Evolutionary conservation across 2,113 vertebrate species (phyloP).

Genomic region (Riparia riparia): DNA sequence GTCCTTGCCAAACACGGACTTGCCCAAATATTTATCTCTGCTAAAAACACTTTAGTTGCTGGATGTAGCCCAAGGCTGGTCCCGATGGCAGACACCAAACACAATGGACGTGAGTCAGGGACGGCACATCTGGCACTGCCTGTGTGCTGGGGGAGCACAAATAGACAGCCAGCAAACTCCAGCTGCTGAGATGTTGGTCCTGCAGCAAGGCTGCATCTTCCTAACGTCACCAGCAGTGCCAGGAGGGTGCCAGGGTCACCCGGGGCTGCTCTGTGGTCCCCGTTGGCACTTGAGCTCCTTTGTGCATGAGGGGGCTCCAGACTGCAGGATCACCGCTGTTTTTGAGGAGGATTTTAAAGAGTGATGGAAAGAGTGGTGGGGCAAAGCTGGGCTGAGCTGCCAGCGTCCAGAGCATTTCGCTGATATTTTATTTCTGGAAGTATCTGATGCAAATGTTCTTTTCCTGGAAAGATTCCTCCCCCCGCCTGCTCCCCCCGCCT

Average conservation of each 20-base stretch:
- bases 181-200: slow-evolving; percentile 4
- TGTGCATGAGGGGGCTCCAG: not conserved
- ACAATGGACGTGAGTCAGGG: not conserved
- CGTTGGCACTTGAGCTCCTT: rapidly evolving
- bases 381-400: not conserved
- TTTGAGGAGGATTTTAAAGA: not conserved
- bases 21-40: slow-evolving; percentile 19
- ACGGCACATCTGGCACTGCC: slow-evolving; percentile 37
- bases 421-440: slow-evolving; percentile 57
- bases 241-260: not conserved
- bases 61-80: not conserved
- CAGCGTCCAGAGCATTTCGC: not conserved
- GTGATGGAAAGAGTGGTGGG: not conserved
- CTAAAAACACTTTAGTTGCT: not conserved
- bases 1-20: not conserved
- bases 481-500: not conserved
- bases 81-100: slow-evolving; percentile 5
- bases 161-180: not conserved
- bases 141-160: not conserved
- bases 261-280: not conserved
- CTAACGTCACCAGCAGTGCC: not conserved
- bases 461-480: slow-evolving; percentile 58
- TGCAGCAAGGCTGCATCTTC: not conserved
- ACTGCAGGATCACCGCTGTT: not conserved
- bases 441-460: slow-evolving; percentile 43